Evolutionary conservation across 2,113 vertebrate genomes (phyloP).

Genomic region (Motacilla alba): DNA sequence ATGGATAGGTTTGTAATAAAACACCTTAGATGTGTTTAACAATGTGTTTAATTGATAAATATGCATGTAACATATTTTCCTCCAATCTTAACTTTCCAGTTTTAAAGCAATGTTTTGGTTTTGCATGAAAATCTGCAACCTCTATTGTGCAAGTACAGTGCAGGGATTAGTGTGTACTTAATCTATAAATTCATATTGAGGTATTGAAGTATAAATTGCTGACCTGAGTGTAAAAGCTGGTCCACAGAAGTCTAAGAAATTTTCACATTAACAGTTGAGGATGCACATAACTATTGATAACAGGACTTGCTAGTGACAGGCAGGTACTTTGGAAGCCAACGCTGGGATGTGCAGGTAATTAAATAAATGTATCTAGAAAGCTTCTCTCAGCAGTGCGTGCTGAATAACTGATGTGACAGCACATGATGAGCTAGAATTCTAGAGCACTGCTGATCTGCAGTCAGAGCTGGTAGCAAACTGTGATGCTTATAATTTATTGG

Average conservation of each 20-base stretch:
- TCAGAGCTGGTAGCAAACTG: background rate
- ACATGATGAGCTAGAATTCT: background rate
- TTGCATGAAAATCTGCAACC: background rate
- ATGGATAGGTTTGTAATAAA: background rate
- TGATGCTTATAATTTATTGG: background rate
- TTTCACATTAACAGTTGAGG: background rate
- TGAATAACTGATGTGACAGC: conserved; percentile 30
- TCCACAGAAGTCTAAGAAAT: background rate
- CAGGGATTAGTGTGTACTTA: background rate
- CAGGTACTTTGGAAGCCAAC: background rate
- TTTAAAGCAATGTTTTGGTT: background rate
- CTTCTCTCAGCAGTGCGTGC: background rate
- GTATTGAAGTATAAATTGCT: background rate
- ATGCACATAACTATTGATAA: background rate
- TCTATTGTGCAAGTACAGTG: background rate
- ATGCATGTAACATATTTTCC: background rate
- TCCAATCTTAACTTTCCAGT: background rate
- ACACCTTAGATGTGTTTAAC: background rate
- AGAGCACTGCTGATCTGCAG: background rate
- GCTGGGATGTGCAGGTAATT: background rate
- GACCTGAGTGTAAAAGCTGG: background rate
- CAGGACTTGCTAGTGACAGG: background rate
- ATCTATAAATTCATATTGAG: background rate
- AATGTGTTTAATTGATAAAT: background rate
- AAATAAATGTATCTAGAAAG: conserved; percentile 46